Base-by-base conservation (phyloP, 2,888 invertebrate species). In the Charanyca ferruginea region DNA sequence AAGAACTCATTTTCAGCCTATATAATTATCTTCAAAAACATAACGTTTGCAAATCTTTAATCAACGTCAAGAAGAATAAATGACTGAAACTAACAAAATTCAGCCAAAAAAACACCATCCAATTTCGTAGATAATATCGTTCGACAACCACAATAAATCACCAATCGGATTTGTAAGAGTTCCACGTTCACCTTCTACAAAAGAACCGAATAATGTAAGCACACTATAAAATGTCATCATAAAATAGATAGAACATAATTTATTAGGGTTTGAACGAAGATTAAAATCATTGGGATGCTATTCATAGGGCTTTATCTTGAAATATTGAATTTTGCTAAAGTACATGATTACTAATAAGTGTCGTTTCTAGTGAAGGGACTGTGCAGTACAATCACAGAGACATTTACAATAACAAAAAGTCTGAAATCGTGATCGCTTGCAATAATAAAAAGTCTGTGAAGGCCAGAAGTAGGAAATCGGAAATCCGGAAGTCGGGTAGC, bases 241-340 rank as follows among this genome's bases (percentile, higher is more conserved):
- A 79, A 84, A 83, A 73, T 77, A 75, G 70, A 79, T 74, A 79
- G 69, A 71, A 71, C 47, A 58, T 73, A 59, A 84, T 81, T 81
- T 84, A 83, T 81, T 78, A 74, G 38, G 79, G 77, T 73, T 62
- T 66, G 32, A 69, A 55, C 18, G 23, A 62, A 83, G 83, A 83
- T 81, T 76, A 72, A 77, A 79, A 83, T 83, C 80, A 73, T 70
- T 59, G 52, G 59, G 54, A 7, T 44, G 11, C 64, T 74, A 69
- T 79, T 79, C 71, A 66, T 65, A 61, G 53, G 55, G 38, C 41
- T 66, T 65, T 67, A 64, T 66, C 61, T 49, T 52, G 32, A 51
- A 52, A 75, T 71, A 71, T 62, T 68, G 48, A 35, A 25, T 54
- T 25, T 55, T 42, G n/a, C 28, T 32, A 51, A 64, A 13, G 32